Evolutionary conservation across 1,140 invertebrate genomes (phyloP).

Genomic region (Zaprionus kolodkinae): DNA sequence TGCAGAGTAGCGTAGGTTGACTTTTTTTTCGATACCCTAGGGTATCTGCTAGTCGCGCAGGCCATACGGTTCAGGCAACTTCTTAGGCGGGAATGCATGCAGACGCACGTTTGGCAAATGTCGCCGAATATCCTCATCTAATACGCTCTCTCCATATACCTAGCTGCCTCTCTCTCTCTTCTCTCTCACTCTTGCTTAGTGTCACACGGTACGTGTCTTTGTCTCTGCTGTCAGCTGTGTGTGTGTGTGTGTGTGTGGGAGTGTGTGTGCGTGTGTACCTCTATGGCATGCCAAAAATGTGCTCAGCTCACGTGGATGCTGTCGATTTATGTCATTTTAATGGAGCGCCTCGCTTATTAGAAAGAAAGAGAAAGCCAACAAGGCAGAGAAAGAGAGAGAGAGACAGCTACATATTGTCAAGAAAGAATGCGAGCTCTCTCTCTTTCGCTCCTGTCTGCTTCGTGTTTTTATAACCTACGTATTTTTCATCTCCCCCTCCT

Average conservation of each 20-base stretch:
- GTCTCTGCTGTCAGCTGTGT: slow-evolving; percentile 11
- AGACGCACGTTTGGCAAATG: slow-evolving; percentile 23
- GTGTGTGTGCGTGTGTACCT: slow-evolving; percentile 13
- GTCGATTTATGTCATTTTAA: slow-evolving; percentile 58
- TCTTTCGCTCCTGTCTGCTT: slow-evolving; percentile 3
- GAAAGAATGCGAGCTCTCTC: background rate
- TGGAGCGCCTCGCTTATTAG: slow-evolving; percentile 32
- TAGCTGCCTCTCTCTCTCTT: background rate
- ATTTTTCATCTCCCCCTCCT: background rate
- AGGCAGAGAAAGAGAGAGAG: background rate
- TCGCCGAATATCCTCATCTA: background rate
- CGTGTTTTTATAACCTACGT: slow-evolving; percentile 10
- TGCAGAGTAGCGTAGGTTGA: background rate
- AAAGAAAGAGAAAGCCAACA: background rate
- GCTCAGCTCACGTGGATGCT: slow-evolving; percentile 45
- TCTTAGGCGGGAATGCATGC: slow-evolving; percentile 4
- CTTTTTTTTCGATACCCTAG: background rate
- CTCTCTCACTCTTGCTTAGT: background rate
- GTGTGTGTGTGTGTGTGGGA: background rate
- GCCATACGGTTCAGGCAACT: background rate
- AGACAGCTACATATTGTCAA: background rate
- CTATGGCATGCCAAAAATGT: slow-evolving; percentile 51
- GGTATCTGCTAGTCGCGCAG: slow-evolving; percentile 3
- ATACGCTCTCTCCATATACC: background rate
- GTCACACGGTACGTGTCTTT: slow-evolving; percentile 21